These are phyloP conservation scores for Diadumene lineata DNA, from an alignment of 92 coral and sea anemone genomes.

Conservation along the genomic window DNA sequence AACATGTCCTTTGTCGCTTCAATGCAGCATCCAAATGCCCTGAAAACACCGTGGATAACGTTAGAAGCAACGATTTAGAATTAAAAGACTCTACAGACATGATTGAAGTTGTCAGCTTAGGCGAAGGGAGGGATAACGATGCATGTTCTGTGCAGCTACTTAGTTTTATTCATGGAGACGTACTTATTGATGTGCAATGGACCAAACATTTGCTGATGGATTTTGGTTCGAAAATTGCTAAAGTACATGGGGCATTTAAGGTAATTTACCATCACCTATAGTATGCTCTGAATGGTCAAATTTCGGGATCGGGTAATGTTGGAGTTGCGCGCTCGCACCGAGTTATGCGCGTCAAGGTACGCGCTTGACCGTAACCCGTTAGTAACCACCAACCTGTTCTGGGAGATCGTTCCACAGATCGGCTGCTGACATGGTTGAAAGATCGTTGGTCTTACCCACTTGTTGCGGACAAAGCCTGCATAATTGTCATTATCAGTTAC, in stretches of 20 bases:
- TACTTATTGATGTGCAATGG: constrained; percentile 13
- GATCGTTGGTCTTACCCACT: too few species aligned
- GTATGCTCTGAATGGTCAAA: too few species aligned
- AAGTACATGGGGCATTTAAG: constrained; percentile 6
- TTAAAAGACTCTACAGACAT: not conserved
- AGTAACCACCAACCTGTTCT: too few species aligned
- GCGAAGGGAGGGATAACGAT: not conserved
- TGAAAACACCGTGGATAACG: not conserved
- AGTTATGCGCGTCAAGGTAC: too few species aligned
- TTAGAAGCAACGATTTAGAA: not conserved
- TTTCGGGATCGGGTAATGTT: too few species aligned
- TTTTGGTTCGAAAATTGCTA: constrained; percentile 8
- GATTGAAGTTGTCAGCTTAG: not conserved
- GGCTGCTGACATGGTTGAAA: too few species aligned
- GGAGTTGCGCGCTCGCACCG: too few species aligned
- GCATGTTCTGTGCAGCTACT: not conserved
- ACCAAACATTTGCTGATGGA: constrained; percentile 1
- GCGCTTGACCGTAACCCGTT: too few species aligned
- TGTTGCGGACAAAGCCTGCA: too few species aligned
- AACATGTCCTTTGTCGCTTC: constrained; percentile 1
- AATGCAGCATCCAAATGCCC: not conserved
- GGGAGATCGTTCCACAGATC: too few species aligned
- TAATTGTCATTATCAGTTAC: too few species aligned
- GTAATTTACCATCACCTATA: not conserved
- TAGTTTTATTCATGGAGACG: constrained; percentile 2